Percentiles rank a stretch among this genome's conserved stretches.
Evolutionary conservation across 2,888 invertebrate genomes (phyloP).

Genomic region (Zele albiditarsus): DNA sequence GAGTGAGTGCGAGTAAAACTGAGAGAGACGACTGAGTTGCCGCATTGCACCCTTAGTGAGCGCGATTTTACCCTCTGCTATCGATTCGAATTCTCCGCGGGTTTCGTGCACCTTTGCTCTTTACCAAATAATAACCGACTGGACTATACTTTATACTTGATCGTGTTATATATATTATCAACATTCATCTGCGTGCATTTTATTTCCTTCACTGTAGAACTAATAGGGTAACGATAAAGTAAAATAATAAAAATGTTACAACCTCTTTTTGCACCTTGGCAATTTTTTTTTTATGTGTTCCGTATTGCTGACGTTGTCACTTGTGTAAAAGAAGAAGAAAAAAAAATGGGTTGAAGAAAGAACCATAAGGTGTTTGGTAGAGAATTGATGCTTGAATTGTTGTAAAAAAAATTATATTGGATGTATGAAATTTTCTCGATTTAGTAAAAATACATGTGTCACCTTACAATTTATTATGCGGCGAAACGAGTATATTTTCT

Average conservation of each 20-base stretch:
- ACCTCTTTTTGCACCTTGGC: slow-evolving; percentile 17
- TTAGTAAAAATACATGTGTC: neutral
- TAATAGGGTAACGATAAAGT: neutral
- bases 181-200: slow-evolving; percentile 5
- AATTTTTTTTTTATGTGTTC: slow-evolving; percentile 8
- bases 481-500: neutral
- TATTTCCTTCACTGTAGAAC: neutral
- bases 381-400: neutral
- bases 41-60: slow-evolving; percentile 63
- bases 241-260: slow-evolving; percentile 13
- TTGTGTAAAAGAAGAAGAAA: neutral
- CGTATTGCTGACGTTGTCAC: slow-evolving; percentile 5
- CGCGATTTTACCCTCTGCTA: slow-evolving; percentile 60
- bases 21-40: slow-evolving; percentile 44
- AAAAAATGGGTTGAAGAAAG: neutral
- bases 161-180: slow-evolving; percentile 30
- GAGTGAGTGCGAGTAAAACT: neutral
- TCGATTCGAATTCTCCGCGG: slow-evolving; percentile 62
- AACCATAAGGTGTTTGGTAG: neutral
- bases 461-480: neutral
- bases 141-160: slow-evolving; percentile 45
- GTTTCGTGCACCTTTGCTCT: slow-evolving; percentile 55
- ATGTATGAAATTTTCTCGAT: neutral
- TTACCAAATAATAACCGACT: slow-evolving; percentile 55
- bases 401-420: neutral